Conservation (phyloP, 2,888 invertebrate genomes). For the Diloba caeruleocephala region DNA sequence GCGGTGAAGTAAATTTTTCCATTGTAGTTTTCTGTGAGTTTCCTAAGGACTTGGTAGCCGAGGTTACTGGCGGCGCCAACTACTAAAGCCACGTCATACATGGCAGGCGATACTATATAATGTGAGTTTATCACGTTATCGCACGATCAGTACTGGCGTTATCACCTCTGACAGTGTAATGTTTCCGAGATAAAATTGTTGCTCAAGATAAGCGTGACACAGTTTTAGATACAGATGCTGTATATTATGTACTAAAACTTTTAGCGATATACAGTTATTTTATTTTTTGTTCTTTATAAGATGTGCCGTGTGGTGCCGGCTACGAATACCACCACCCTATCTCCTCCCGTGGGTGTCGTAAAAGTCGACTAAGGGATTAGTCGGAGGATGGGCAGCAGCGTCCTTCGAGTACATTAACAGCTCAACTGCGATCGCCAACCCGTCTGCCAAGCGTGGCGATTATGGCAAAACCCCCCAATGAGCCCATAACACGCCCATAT, state of each 20-base stretch:
- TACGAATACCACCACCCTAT: no score
- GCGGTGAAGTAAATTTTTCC: constrained; percentile 84
- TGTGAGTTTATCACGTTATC: constrained; percentile 75
- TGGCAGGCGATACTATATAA: constrained; percentile 71
- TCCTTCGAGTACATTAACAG: no score
- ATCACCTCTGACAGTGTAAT: constrained; percentile 70
- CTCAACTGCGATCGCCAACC: no score
- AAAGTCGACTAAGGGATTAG: no score
- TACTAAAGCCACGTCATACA: constrained; percentile 82
- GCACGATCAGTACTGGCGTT: constrained; percentile 75
- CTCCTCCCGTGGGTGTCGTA: no score
- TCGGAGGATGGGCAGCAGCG: no score
- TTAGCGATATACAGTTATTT: background rate
- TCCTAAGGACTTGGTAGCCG: constrained; percentile 80
- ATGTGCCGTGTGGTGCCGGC: no score
- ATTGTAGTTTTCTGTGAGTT: constrained; percentile 70
- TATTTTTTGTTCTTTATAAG: background rate
- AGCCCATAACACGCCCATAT: no score
- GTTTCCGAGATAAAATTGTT: constrained; percentile 63
- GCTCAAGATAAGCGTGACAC: constrained; percentile 59
- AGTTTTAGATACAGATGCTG: constrained; percentile 67
- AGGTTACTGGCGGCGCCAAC: constrained; percentile 82
- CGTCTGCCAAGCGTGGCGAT: no score
- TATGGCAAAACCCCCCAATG: no score
- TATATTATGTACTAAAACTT: constrained; percentile 28